Evolutionary conservation across 2,888 invertebrate genomes (phyloP), one percentile per base, ranked within the genome.

Genomic region (Oegoconia quadripuncta): DNA sequence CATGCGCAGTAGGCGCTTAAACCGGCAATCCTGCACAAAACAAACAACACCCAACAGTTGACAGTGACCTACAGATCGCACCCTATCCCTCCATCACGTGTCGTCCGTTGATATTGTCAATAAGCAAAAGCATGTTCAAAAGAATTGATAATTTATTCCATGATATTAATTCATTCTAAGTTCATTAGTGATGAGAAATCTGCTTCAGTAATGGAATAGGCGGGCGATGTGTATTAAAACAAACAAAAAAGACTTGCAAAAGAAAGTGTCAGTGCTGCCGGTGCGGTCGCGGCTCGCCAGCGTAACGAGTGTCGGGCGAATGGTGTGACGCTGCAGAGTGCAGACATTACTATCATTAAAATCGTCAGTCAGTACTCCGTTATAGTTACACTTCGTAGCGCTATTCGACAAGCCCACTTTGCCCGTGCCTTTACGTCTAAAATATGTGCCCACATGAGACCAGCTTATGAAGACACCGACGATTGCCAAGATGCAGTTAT

Each of bases 41-140:
- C 73, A 86, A 86, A 86, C 82, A 84, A 78, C 75, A 71, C 59
- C 60, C 55, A 62, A 60, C 68, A 47, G 62, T n/a, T 74, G 77
- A 76, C 80, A 80, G 69, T 79, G 73, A 74, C 76, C 75, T 63
- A 70, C 55, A 67, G 59, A 54, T 56, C 51, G 49, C 50, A 39
- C 48, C 40, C 48, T 42, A 50, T 35, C 38, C 40, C 48, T 55
- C 52, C 57, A 50, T 58, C 50, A 18, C 20, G 12, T 20, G 33
- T 37, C 37, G 15, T 38, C 28, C 4, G 28, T 34, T 18, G 2
- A 27, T 12, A 27, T 2, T 13, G 27, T 13, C 7, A 27, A 27
- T 13, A 1, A 27, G 12, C 8, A 22, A 22, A 22, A 9, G 22
- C 2, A 22, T 7, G 9, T 22, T 22, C 6, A 22, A 22, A 22